Conservation (phyloP, 2,888 invertebrate genomes). For the Rhorus exstirpatorius region DNA sequence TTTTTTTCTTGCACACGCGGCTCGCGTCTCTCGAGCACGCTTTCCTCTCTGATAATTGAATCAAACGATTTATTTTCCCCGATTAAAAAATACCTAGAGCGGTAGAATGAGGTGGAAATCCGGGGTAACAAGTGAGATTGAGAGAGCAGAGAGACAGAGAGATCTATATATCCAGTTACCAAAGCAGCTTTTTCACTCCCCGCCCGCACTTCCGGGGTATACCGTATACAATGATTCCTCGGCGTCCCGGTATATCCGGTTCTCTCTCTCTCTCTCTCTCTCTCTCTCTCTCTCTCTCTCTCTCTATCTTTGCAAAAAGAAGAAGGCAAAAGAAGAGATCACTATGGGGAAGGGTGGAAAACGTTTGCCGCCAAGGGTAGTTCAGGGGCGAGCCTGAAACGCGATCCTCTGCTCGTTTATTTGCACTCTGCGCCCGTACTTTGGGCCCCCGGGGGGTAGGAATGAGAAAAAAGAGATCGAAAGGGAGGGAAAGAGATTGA, state of each 20-base stretch:
- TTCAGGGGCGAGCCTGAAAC: constrained; percentile 74
- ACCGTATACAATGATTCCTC: constrained; percentile 67
- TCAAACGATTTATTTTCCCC: constrained; percentile 85
- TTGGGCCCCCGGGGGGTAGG: constrained; percentile 61
- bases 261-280: constrained; percentile 53
- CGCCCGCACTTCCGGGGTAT: constrained; percentile 57
- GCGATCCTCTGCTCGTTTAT: constrained; percentile 73
- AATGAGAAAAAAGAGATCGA: constrained; percentile 59
- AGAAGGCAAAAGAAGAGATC: constrained; percentile 73
- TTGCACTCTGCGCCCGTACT: constrained; percentile 68
- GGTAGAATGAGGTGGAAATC: constrained; percentile 77
- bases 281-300: constrained; percentile 36
- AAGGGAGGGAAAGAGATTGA: constrained; percentile 42
- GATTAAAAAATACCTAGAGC: constrained; percentile 83
- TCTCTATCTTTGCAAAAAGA: constrained; percentile 59
- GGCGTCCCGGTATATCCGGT: constrained; percentile 72
- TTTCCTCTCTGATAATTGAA: constrained; percentile 82
- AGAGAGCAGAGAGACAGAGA: constrained; percentile 12
- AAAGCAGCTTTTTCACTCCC: constrained; percentile 81
- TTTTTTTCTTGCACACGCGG: constrained; percentile 58
- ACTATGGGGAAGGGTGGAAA: constrained; percentile 71
- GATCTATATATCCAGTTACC: constrained; percentile 80
- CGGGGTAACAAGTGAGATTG: neutral
- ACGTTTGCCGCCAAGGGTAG: constrained; percentile 75
- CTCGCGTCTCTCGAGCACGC: constrained; percentile 57